Evolutionary conservation across 2,888 invertebrate species (phyloP), one percentile per base, ranked within the genome.

Genomic region (Axea sp.): DNA sequence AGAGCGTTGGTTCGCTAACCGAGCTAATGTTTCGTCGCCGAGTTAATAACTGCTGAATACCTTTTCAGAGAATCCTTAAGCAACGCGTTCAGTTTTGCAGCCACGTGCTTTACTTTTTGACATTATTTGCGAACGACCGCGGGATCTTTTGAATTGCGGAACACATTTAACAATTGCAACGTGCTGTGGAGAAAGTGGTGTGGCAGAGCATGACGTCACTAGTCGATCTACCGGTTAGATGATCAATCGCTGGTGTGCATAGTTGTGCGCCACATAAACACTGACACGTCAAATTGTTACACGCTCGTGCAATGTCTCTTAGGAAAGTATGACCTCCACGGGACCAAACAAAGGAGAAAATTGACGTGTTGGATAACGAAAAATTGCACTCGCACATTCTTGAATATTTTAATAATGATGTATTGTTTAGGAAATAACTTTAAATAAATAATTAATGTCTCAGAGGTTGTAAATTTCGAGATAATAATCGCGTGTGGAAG

Each of bases 141-240:
- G n/a, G n/a, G n/a, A n/a, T n/a, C n/a, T n/a, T n/a, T 17, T 47
- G 22, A 35, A 45, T 43, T 11, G 28, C 28, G 26, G 14, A 45
- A 35, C 39, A 12, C 28, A 5, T 39, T 30, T 31, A 31, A 35
- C 43, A 43, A 43, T 31, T 45, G 11, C 33, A 65, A 35, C 37
- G 43, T 45, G 60, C 60, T 53, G 72, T 64, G 57, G 78, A 76
- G 78, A 79, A 78, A 78, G 77, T 80, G 47, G 31, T 64, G 47
- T 33, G 45, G 47, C 69, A 39, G 67, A 31, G 31, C 30, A 39
- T 78, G 75, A 78, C 76, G 77, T 77, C 76, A 75, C 35, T 35
- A n/a, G 30, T 55, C 39, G 69, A 11, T 47, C 39, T 57, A 64
- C 59, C 72, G 26, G 51, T 60, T 57, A 43, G 64, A 65, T 59